phyloP scores from a whole-genome alignment of 2,113 vertebrate species.

The Platysternon megacephalum region DNA sequence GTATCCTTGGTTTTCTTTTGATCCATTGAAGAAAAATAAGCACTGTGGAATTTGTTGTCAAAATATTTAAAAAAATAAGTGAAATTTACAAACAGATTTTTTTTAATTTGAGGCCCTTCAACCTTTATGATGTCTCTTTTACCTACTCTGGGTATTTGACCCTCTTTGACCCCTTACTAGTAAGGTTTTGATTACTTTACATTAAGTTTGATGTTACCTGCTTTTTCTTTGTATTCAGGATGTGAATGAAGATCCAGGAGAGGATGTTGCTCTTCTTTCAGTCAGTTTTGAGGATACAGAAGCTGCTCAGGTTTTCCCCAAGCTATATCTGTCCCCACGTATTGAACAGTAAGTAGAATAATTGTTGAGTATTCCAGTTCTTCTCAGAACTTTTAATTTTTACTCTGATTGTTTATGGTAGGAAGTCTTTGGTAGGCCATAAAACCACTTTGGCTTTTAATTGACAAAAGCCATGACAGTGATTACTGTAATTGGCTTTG shows the following conservation, averaged over 20 bases:
- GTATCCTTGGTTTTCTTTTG: neutral
- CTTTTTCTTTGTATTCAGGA: constrained; percentile 81
- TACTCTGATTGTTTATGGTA: neutral
- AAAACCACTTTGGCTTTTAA: constrained; percentile 13
- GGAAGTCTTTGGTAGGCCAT: neutral
- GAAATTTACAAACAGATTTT: neutral
- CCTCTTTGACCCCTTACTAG: neutral
- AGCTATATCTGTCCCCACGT: constrained; percentile 95
- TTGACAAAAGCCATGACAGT: neutral
- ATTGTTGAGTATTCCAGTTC: neutral
- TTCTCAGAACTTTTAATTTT: neutral
- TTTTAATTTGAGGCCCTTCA: neutral
- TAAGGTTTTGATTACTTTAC: neutral
- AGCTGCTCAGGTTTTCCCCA: constrained; percentile 96
- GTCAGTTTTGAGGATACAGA: constrained; percentile 98
- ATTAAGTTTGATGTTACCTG: neutral
- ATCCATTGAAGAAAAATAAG: neutral
- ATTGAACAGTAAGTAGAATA: constrained; percentile 95
- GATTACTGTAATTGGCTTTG: neutral
- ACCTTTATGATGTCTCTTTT: neutral
- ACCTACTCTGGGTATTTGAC: neutral
- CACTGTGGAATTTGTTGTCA: neutral
- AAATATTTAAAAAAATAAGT: neutral
- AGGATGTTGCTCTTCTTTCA: constrained; percentile 95
- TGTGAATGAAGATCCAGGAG: constrained; percentile 94